Evolutionary conservation across 2,888 invertebrate species (phyloP), one percentile per base, ranked within the genome.

Genomic region (Caenorhabditis virilis): DNA sequence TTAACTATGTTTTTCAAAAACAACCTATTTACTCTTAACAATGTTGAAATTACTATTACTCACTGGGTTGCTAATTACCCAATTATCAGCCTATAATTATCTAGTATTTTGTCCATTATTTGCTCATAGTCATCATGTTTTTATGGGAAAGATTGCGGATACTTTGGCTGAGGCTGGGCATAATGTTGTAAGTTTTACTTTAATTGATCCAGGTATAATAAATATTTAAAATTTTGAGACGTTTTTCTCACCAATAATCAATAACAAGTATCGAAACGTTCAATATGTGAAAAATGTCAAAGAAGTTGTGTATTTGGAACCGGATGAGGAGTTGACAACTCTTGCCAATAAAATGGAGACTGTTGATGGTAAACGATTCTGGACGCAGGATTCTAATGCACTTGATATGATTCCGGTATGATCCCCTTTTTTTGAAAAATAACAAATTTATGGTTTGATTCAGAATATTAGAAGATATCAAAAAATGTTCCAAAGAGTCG

Each of bases 121-220:
- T 20, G 69, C 54, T 27, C 69, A 69, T 35, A 59, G 59, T 26
- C 69, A 69, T 26, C 43, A 50, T 6, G 56, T 22, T 5, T 65
- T 56, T 25, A 38, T 65, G 27, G 55, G 47, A 3, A 51, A 33
- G n/a, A 59, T 65, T 43, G 65, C 65, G 13, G 65, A 65, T n/a
- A 56, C 55, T 22, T 41, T 65, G 16, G 41, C 50, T 11, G 65
- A 65, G 5, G 65, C 60, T n/a, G 65, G 65, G 13, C 65, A 65
- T 35, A 48, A 65, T 58, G 69, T 69, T 54, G 69, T 66, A 13
- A 43, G 66, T 25, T 26, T n/a, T 23, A 23, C 11, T 42, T 39
- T 39, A 20, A 39, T 20, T 20, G 13, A 9, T n/a, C n/a, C n/a
- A n/a, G 20, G 13, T 11, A 13, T 3, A 39, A 39, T 6, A 7